Conservation (phyloP, 2,113 vertebrate genomes). For the Hylia prasina region DNA sequence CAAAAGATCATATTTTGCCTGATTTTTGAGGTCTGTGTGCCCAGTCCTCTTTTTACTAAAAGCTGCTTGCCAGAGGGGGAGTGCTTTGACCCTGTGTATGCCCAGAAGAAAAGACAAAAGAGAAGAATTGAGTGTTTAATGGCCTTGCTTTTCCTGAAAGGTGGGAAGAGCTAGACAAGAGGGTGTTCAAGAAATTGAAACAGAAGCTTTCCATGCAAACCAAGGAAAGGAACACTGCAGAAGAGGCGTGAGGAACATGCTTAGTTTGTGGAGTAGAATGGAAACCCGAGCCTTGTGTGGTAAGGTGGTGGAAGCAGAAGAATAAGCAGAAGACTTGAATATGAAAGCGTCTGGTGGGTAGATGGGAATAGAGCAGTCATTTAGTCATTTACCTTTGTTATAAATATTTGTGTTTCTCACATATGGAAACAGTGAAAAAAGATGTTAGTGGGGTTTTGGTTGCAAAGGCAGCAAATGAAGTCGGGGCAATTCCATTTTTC, state of each 20-base stretch:
- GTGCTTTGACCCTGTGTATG: background rate
- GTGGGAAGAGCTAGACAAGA: background rate
- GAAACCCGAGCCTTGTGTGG: background rate
- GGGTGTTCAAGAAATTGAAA: background rate
- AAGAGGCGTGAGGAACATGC: background rate
- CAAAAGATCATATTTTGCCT: background rate
- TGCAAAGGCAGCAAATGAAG: conserved; percentile 70
- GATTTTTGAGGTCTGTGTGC: rapidly evolving
- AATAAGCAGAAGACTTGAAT: background rate
- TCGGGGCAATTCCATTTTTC: conserved; percentile 68
- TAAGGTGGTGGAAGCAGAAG: background rate
- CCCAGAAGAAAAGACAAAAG: background rate
- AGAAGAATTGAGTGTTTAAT: background rate
- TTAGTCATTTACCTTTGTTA: conserved; percentile 54
- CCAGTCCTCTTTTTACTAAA: background rate
- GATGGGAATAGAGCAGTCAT: background rate
- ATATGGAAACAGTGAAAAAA: conserved; percentile 56
- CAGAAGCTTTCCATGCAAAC: background rate
- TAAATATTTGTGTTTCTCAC: conserved; percentile 56
- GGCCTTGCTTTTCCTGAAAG: background rate
- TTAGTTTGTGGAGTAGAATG: background rate
- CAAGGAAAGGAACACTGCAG: background rate
- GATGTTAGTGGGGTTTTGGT: conserved; percentile 50
- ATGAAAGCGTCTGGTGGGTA: background rate
- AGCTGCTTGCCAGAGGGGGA: background rate